Evolutionary conservation across 2,113 vertebrate species (phyloP).

Genomic region (Paedocypris sp.): DNA sequence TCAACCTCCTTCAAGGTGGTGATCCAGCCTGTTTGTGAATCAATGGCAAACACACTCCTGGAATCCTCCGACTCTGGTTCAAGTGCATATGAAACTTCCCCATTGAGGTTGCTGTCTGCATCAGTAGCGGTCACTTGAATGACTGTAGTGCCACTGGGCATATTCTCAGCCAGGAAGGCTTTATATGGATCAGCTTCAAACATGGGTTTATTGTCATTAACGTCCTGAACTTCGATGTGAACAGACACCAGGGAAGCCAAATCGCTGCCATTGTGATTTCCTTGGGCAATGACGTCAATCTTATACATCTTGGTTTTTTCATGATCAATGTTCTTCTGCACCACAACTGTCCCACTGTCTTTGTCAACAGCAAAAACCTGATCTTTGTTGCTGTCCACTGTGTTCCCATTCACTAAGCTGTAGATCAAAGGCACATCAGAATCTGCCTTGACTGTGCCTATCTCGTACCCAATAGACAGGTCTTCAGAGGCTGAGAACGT

Average conservation of each 20-base stretch:
- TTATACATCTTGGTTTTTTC: constrained; percentile 93
- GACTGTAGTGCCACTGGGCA: constrained; percentile 83
- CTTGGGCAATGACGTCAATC: constrained; percentile 83
- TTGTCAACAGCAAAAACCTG: constrained; percentile 76
- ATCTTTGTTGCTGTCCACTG: constrained; percentile 84
- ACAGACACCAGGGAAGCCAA: constrained; percentile 83
- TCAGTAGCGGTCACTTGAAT: constrained; percentile 95
- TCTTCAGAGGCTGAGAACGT: constrained; percentile 86
- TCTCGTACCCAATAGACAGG: constrained; percentile 77
- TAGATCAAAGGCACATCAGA: constrained; percentile 84
- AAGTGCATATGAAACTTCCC: constrained; percentile 81
- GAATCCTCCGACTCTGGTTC: constrained; percentile 57
- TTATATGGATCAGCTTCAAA: constrained; percentile 89
- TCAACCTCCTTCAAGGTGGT: constrained; percentile 71
- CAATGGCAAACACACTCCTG: constrained; percentile 73
- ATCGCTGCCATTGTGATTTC: constrained; percentile 74
- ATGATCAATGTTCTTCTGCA: constrained; percentile 82
- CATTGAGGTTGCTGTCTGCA: constrained; percentile 80
- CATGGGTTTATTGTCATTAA: constrained; percentile 88
- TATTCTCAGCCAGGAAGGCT: constrained; percentile 86
- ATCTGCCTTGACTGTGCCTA: constrained; percentile 79
- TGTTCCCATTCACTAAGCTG: constrained; percentile 88
- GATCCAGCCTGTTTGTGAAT: constrained; percentile 85
- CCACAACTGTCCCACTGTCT: constrained; percentile 73
- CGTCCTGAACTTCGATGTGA: constrained; percentile 85